A percentile compares a stretch with the other conserved stretches of the same genome.
phyloP scores from a whole-genome alignment of 2,797 vertebrate genomes.

The Macroramphosus scolopax region DNA sequence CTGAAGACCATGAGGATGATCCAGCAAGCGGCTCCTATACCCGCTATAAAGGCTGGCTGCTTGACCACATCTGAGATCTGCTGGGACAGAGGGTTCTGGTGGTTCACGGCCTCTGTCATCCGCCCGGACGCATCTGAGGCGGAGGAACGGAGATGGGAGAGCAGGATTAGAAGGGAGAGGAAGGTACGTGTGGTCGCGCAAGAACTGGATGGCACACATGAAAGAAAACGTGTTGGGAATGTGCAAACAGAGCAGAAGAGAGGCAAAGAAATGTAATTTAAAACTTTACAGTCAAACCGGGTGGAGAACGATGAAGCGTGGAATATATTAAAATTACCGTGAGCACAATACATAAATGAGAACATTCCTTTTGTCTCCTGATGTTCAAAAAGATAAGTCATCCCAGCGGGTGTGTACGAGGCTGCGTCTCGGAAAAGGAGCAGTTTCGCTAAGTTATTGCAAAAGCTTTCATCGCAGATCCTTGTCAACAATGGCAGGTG shows the following conservation, averaged over 20 bases:
- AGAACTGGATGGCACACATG: background rate
- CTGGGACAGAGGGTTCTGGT: conserved; percentile 85
- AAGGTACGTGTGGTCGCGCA: background rate
- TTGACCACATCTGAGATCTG: conserved; percentile 98
- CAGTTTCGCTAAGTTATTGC: too few relatives aligned
- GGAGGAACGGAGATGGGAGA: conserved; percentile 2
- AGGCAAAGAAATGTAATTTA: conserved; percentile 1
- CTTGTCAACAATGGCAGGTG: conserved; percentile 59
- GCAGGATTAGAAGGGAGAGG: conserved; percentile 7
- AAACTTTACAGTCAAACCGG: conserved; percentile 17
- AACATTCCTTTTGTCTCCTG: conserved; percentile 25
- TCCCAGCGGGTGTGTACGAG: too few relatives aligned
- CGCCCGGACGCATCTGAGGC: conserved; percentile 72
- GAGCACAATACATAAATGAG: conserved; percentile 24
- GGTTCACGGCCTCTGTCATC: conserved; percentile 57
- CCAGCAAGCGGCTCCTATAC: conserved; percentile 98
- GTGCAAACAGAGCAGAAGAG: background rate
- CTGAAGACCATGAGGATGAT: conserved; percentile 99
- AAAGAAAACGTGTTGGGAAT: conserved; percentile 5
- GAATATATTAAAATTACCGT: conserved; percentile 29
- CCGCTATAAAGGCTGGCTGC: conserved; percentile 96
- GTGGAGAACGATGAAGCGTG: conserved; percentile 20
- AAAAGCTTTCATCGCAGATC: conserved; percentile 37
- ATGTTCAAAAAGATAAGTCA: too few relatives aligned
- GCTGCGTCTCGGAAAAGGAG: too few relatives aligned